Base-by-base conservation (phyloP, 2,113 vertebrate species). In the Nerophis lumbriciformis region DNA sequence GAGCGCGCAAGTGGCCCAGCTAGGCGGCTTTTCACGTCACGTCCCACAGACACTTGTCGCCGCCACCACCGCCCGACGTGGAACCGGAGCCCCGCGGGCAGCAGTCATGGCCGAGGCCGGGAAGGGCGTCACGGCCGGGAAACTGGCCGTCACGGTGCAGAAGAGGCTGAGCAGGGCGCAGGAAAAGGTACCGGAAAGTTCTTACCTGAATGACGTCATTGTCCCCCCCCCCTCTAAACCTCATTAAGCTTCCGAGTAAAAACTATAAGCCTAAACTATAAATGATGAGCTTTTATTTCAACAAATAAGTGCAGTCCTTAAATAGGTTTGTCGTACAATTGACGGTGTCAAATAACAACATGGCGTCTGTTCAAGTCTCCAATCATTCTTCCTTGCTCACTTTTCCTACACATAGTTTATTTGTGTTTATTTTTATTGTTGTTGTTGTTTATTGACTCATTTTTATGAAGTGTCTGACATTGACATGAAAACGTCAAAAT, bases 101-200 rank as follows among this genome's bases (percentile, higher is more conserved):
- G 75, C 65, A 77, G 85, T 82, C 75, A 98, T 98, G 96, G 94
- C 96, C 63, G 96, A 98, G 88, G 87, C 92, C 72, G 94, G 93
- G 82, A 97, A 97, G 83, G 95, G 94, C 78, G 95, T 96, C 77
- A 94, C 93, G 36, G 93, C 96, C 16, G 96, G 95, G 66, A 96
- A 96, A 67, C 92, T 98, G 75, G 96, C 94, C 37, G 97, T 90
- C 82, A 98, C 94, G 59, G 89, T 98, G 50, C 95, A 98, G 92
- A 98, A 98, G 90, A 93, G 94, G 71, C 90, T 98, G 53, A 95
- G 90, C 42, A 89, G 96, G 11, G 96, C 94, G 9, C 96, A 98
- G 83, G 96, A 98, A 88, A 98, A 98, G 96, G 96, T 98, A 82
- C 69, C 87, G 37, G 39, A 15, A 44, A 57, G 44, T 3, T 11